Conservation (phyloP, 2,888 invertebrate species). For the Idaea aversata region DNA sequence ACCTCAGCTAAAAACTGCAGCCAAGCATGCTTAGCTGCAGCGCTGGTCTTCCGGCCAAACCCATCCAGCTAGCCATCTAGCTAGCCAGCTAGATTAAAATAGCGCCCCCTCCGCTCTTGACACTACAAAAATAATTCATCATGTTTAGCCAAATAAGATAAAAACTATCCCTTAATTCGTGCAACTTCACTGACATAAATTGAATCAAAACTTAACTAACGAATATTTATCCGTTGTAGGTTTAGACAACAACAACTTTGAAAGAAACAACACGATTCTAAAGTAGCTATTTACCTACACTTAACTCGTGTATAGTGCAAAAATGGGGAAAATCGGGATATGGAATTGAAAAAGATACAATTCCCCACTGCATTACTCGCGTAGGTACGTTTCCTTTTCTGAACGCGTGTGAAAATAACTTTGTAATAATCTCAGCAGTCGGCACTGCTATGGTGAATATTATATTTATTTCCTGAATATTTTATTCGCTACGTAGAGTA, state of each 20-base stretch:
- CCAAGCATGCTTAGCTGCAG: too few relatives aligned
- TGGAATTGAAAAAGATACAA: neutral
- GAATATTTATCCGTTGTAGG: neutral
- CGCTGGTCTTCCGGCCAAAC: too few relatives aligned
- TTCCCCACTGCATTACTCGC: neutral
- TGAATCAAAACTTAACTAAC: neutral
- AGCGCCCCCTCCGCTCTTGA: too few relatives aligned
- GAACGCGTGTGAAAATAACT: neutral
- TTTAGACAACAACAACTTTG: neutral
- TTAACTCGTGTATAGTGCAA: neutral
- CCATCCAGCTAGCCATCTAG: too few relatives aligned
- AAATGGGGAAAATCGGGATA: neutral
- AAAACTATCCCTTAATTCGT: too few relatives aligned
- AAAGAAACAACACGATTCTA: slow-evolving; percentile 1
- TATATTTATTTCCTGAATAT: neutral
- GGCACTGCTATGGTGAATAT: neutral
- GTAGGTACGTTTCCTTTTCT: neutral
- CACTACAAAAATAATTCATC: too few relatives aligned
- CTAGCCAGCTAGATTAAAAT: too few relatives aligned
- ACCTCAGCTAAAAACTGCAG: too few relatives aligned
- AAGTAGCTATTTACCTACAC: neutral
- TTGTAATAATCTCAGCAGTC: neutral
- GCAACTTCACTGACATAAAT: neutral
- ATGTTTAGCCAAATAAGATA: too few relatives aligned
- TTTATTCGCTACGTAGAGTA: neutral